Evolutionary conservation across 2,888 invertebrate species (phyloP), one percentile per base, ranked within the genome.

Genomic region (Syrista parreyssii): DNA sequence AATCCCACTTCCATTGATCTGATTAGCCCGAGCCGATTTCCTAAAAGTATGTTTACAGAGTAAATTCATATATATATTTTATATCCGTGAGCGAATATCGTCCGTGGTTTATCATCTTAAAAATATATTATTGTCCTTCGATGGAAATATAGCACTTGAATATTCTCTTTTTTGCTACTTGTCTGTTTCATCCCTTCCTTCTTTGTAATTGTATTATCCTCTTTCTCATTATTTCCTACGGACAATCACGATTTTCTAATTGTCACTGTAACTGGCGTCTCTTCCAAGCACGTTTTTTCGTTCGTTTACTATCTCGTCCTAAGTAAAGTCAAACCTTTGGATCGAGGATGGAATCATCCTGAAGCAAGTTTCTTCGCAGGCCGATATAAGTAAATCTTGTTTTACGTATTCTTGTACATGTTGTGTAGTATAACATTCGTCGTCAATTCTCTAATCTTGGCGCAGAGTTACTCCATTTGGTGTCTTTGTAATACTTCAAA

Each of bases 91-190:
- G 71, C 31, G 71, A 71, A 32, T 71, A 31, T 12, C 71, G 31
- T 23, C 71, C 40, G 40, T 15, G 71, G 35, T 4, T 40, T 15
- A 40, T 15, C 40, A 82, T 84, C 90, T 91, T 91, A 91, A 89
- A 90, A 89, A 89, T 91, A 91, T 88, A 91, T 91, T 91, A 91
- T 91, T 91, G 91, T 91, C 91, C 89, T 91, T 91, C 87, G 87
- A 90, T 89, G 88, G 88, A 90, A 90, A 90, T 87, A 87, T 88
- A 87, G 88, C 90, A 88, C 88, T 89, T 87, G 84, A 86, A 86
- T 31, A 35, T 71, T 68, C 74, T 73, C 68, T 73, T 36, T 12
- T 35, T 68, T 73, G 55, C 68, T 79, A 34, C 73, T 69, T 55
- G 76, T 78, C 72, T 55, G 23, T 23, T 55, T 23, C 9, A 15